These are phyloP conservation scores for Epizoanthus illoricatus DNA, from an alignment of 92 coral and sea anemone genomes.

Conservation along the genomic window DNA sequence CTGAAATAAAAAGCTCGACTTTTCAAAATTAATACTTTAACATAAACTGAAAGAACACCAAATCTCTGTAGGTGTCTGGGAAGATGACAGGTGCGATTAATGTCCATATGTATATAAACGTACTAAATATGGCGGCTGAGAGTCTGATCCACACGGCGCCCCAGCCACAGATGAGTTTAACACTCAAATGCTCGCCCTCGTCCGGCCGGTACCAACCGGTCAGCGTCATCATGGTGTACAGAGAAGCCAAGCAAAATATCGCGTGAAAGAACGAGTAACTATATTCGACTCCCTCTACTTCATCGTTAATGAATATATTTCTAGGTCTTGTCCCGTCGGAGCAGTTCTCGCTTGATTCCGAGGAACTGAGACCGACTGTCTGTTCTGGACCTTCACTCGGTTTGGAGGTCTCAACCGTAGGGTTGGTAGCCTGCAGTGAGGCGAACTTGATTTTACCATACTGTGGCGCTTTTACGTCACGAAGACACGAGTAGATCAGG, in stretches of 20 bases:
- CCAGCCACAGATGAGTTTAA: slow-evolving; percentile 91
- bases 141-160: slow-evolving; percentile 97
- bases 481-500: slow-evolving; percentile 69
- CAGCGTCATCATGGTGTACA: slow-evolving; percentile 91
- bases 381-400: slow-evolving; percentile 2
- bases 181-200: slow-evolving; percentile 84
- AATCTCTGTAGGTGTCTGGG: slow-evolving; percentile 84
- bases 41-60: slow-evolving; percentile 95
- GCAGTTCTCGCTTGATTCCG: neutral
- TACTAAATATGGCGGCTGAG: slow-evolving; percentile 92
- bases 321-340: slow-evolving; percentile 16
- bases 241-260: slow-evolving; percentile 76
- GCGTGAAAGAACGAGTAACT: slow-evolving; percentile 95
- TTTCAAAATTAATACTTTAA: slow-evolving; percentile 24
- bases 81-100: slow-evolving; percentile 91
- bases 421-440: neutral
- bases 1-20: too few species aligned
- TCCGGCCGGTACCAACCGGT: slow-evolving; percentile 99
- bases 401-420: neutral
- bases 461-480: slow-evolving; percentile 86
- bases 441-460: slow-evolving; percentile 72
- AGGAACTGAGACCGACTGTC: slow-evolving; percentile 1
- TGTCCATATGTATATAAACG: slow-evolving; percentile 96
- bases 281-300: slow-evolving; percentile 80
- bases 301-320: slow-evolving; percentile 69